A percentile compares a stretch with the other conserved stretches of the same genome.
Conservation (phyloP, 2,888 invertebrate species). For the Acronicta alni region DNA sequence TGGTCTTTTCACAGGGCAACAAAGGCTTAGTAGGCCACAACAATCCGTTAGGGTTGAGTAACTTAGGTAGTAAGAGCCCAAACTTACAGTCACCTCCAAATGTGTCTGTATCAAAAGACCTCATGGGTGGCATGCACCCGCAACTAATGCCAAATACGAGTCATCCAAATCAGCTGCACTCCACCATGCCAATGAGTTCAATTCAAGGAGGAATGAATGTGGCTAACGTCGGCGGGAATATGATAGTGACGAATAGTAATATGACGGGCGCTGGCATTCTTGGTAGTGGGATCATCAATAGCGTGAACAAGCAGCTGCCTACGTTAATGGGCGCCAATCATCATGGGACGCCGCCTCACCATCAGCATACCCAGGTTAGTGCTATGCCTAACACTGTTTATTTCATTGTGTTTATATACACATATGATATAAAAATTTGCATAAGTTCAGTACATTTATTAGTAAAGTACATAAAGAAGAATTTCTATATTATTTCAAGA, state of each 20-base stretch:
- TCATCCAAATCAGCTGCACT: conserved; percentile 89
- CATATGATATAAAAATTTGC: no score
- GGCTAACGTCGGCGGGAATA: conserved; percentile 90
- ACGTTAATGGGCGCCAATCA: conserved; percentile 91
- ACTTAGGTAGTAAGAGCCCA: conserved; percentile 94
- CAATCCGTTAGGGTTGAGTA: conserved; percentile 92
- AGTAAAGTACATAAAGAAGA: no score
- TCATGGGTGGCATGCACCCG: conserved; percentile 92
- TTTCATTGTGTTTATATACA: not conserved
- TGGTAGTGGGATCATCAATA: conserved; percentile 93
- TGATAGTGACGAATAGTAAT: conserved; percentile 95
- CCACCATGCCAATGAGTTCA: conserved; percentile 92
- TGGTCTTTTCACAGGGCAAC: conserved; percentile 91
- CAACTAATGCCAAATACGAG: conserved; percentile 94
- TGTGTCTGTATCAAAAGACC: conserved; percentile 94
- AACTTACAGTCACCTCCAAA: conserved; percentile 96
- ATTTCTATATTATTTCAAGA: no score
- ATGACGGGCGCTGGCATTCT: conserved; percentile 92
- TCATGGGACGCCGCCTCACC: conserved; percentile 77
- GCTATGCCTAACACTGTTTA: not conserved
- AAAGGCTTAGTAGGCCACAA: conserved; percentile 92
- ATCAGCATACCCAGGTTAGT: conserved; percentile 85
- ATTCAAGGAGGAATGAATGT: conserved; percentile 93
- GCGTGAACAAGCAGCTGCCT: conserved; percentile 93
- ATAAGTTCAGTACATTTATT: no score